A percentile compares a stretch with the other conserved stretches of the same genome.
Conservation (phyloP, 92 coral and sea anemone species). For the Porites cylindrica region DNA sequence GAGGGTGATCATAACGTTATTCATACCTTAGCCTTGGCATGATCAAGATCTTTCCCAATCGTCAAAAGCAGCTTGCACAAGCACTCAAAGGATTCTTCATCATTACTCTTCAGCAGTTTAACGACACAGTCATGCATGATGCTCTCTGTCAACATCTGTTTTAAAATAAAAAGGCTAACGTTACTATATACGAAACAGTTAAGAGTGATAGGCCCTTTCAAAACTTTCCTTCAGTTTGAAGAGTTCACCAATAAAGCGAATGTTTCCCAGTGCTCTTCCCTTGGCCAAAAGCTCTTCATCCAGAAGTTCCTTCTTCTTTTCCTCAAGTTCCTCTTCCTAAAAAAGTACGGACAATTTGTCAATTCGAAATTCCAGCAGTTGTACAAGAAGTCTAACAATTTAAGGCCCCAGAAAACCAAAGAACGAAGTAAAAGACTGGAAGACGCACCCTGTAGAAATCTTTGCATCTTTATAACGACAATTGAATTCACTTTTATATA, state of each 20-base stretch:
- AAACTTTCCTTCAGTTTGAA: constrained; percentile 83
- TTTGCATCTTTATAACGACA: too few species aligned
- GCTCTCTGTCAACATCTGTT: constrained; percentile 92
- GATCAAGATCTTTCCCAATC: constrained; percentile 96
- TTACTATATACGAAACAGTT: too few species aligned
- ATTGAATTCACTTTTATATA: too few species aligned
- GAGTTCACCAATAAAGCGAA: constrained; percentile 94
- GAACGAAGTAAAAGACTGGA: too few species aligned
- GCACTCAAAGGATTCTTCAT: constrained; percentile 92
- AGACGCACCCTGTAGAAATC: too few species aligned
- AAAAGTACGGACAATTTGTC: too few species aligned
- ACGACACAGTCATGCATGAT: constrained; percentile 98
- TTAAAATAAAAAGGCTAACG: neutral
- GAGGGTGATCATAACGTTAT: too few species aligned
- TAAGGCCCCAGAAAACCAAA: too few species aligned
- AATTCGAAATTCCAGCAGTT: too few species aligned
- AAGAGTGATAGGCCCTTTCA: too few species aligned
- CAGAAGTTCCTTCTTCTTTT: constrained; percentile 73
- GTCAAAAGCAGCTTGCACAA: constrained; percentile 88
- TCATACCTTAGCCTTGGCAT: constrained; percentile 86
- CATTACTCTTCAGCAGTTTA: constrained; percentile 85
- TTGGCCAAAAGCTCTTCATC: constrained; percentile 65
- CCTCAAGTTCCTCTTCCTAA: constrained; percentile 78
- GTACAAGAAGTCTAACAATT: too few species aligned
- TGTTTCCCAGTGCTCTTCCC: constrained; percentile 87